phyloP scores from a whole-genome alignment of 2,888 invertebrate species.

The Hemistola chrysoprasaria region DNA sequence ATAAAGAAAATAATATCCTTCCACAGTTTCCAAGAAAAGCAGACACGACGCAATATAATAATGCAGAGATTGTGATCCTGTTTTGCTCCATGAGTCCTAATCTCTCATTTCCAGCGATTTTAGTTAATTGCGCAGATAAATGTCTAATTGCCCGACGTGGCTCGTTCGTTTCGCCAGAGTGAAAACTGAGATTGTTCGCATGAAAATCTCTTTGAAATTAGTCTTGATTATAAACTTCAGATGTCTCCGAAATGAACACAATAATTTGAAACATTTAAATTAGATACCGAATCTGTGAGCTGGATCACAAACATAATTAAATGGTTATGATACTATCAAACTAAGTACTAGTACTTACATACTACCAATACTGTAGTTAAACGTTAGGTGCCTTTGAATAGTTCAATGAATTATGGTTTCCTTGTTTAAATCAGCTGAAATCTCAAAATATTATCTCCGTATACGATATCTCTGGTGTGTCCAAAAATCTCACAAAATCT shows the following conservation, averaged over 20 bases:
- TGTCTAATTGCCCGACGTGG: constrained; percentile 39
- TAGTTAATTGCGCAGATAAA: constrained; percentile 44
- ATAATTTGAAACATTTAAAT: constrained; percentile 27
- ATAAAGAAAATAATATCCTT: too few species aligned
- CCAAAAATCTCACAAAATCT: too few species aligned
- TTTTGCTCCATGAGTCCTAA: constrained; percentile 22
- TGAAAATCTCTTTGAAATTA: constrained; percentile 43
- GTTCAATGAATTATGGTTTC: too few species aligned
- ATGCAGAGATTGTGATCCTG: constrained; percentile 11
- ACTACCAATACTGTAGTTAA: too few species aligned
- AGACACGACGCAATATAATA: background rate
- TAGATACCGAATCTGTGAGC: constrained; percentile 28
- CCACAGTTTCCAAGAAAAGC: too few species aligned
- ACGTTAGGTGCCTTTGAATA: too few species aligned
- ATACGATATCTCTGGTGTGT: too few species aligned
- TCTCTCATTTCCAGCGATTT: constrained; percentile 40
- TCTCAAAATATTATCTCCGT: too few species aligned
- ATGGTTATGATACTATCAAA: background rate
- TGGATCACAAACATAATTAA: constrained; percentile 13
- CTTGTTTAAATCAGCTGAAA: too few species aligned
- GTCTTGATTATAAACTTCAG: constrained; percentile 44
- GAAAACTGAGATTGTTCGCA: constrained; percentile 48
- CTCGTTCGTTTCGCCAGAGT: constrained; percentile 43
- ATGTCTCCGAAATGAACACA: constrained; percentile 23
- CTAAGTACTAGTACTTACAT: too few species aligned